These are phyloP conservation scores for Zaprionus gabonicus DNA, from an alignment of 1,140 invertebrate species.

Conservation along the genomic window DNA sequence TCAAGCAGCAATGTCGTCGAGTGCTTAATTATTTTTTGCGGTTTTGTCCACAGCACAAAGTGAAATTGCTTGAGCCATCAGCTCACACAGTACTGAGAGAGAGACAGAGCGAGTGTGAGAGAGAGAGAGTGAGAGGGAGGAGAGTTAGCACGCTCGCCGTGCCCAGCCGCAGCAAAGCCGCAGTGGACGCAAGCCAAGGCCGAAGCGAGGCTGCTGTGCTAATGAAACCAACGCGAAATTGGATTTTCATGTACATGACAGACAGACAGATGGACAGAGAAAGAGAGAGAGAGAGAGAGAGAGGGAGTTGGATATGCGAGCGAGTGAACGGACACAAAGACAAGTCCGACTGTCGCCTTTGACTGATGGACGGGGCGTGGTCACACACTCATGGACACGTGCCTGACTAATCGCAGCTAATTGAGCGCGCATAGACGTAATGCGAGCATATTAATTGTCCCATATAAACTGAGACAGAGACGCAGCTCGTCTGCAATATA, in stretches of 20 bases:
- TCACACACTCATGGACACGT: conserved; percentile 52
- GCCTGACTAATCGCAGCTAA: conserved; percentile 78
- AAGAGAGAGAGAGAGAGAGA: conserved; percentile 9
- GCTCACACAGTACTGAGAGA: conserved; percentile 8
- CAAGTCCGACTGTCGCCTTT: conserved; percentile 14
- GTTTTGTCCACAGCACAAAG: conserved; percentile 63
- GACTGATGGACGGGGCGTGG: conserved; percentile 69
- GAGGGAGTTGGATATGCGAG: conserved; percentile 20
- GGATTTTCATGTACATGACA: conserved; percentile 78
- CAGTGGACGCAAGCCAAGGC: conserved; percentile 31
- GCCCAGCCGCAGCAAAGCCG: conserved; percentile 20
- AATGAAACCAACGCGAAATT: conserved; percentile 78
- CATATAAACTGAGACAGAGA: conserved; percentile 32
- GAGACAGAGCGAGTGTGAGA: not conserved
- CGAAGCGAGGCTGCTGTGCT: conserved; percentile 69
- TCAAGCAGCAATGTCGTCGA: conserved; percentile 70
- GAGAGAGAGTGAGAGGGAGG: not conserved
- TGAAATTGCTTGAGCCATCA: conserved; percentile 68
- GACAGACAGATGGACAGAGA: conserved; percentile 33
- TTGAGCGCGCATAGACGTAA: conserved; percentile 74
- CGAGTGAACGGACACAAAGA: conserved; percentile 4
- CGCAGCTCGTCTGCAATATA: conserved; percentile 8
- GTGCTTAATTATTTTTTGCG: conserved; percentile 82
- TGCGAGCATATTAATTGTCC: conserved; percentile 76
- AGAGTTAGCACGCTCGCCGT: not conserved